A percentile compares a stretch with the other conserved stretches of the same genome.
These are phyloP conservation scores for Lagodon rhomboides DNA, from an alignment of 2,797 vertebrate species.

Conservation along the genomic window DNA sequence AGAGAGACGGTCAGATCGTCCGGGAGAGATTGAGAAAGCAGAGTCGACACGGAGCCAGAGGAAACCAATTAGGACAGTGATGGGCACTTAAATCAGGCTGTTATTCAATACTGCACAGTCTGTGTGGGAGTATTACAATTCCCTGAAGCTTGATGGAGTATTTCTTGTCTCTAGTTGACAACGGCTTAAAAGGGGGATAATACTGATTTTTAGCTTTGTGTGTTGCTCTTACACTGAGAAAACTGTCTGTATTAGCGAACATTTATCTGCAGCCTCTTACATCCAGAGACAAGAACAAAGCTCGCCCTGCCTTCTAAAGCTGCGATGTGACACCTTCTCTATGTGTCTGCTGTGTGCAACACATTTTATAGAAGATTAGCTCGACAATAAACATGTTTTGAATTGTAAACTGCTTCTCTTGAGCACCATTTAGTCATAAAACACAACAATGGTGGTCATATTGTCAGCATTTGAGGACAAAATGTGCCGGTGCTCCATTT, in stretches of 20 bases:
- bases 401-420: conserved; percentile 39
- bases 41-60: conserved; percentile 69
- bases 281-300: conserved; percentile 48
- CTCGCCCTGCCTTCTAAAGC: conserved; percentile 22
- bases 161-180: conserved; percentile 71
- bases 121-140: conserved; percentile 71
- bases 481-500: not conserved
- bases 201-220: conserved; percentile 64
- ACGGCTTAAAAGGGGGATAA: conserved; percentile 68
- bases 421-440: conserved; percentile 29
- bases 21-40: conserved; percentile 55
- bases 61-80: conserved; percentile 80
- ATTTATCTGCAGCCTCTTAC: conserved; percentile 38
- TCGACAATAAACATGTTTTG: conserved; percentile 23
- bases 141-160: conserved; percentile 70
- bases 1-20: conserved; percentile 51
- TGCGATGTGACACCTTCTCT: conserved; percentile 34
- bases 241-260: conserved; percentile 50
- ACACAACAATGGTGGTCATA: conserved; percentile 11
- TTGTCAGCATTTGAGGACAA: conserved; percentile 16
- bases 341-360: conserved; percentile 9
- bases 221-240: conserved; percentile 53
- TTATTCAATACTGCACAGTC: conserved; percentile 71
- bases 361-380: conserved; percentile 38
- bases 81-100: conserved; percentile 77